Percentiles rank a stretch among this genome's conserved stretches.
Conservation (phyloP, 2,797 vertebrate genomes). For the Takifugu rubripes region DNA sequence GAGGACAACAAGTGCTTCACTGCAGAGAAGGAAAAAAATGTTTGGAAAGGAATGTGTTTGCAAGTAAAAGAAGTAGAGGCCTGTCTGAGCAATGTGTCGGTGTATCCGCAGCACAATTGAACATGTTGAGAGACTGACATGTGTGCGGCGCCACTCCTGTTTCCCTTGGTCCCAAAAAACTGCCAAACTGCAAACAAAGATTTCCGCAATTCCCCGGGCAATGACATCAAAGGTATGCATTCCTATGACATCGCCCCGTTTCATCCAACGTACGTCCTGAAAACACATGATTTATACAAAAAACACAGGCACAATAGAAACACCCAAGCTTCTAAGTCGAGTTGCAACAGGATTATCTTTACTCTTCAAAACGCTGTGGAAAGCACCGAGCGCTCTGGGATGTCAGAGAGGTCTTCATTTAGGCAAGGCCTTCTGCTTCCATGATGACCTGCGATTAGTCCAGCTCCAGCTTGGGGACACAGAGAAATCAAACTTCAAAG, state of each 20-base stretch:
- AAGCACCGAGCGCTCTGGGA: constrained; percentile 29
- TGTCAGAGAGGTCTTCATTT: constrained; percentile 58
- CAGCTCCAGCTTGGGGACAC: constrained; percentile 52
- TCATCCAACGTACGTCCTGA: constrained; percentile 39
- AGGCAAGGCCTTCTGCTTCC: constrained; percentile 33
- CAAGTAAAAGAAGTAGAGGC: constrained; percentile 19
- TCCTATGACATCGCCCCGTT: constrained; percentile 41
- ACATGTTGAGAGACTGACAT: constrained; percentile 17
- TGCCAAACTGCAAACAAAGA: constrained; percentile 8
- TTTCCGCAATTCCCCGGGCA: constrained; percentile 10
- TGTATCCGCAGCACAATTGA: constrained; percentile 20
- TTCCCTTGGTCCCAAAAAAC: constrained; percentile 2
- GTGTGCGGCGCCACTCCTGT: constrained; percentile 17
- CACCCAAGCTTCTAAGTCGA: constrained; percentile 19
- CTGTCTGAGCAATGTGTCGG: constrained; percentile 27
- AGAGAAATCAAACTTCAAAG: constrained; percentile 66
- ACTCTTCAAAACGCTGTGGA: constrained; percentile 36
- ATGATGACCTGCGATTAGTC: constrained; percentile 54
- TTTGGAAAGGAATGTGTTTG: constrained; percentile 9
- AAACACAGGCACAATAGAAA: constrained; percentile 52
- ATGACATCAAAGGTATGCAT: constrained; percentile 31
- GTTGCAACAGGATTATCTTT: constrained; percentile 54
- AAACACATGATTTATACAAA: constrained; percentile 45
- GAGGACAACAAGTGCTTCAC: constrained; percentile 7
- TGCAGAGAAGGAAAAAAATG: neutral